Conservation (phyloP, 2,888 invertebrate genomes). For the Drosophila lutescens region DNA sequence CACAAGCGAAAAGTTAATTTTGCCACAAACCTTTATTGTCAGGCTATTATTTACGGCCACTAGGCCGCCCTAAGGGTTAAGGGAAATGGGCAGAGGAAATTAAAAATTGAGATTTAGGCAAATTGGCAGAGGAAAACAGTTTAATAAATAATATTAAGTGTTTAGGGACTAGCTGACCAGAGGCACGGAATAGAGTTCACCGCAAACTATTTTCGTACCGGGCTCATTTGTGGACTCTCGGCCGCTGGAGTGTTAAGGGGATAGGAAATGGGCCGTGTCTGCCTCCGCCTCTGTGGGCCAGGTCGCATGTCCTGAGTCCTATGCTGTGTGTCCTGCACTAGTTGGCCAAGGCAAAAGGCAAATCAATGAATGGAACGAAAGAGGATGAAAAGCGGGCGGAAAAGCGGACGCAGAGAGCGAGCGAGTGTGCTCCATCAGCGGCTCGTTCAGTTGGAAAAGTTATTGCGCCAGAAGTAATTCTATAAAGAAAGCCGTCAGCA, state of each 20-base stretch:
- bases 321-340: slow-evolving; percentile 26
- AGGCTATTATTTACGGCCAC: slow-evolving; percentile 12
- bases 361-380: slow-evolving; percentile 69
- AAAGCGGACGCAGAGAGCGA: slow-evolving; percentile 28
- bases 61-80: slow-evolving; percentile 1
- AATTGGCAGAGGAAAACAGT: slow-evolving; percentile 14
- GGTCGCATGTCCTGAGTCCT: slow-evolving; percentile 16
- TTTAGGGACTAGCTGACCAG: neutral
- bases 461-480: slow-evolving; percentile 79
- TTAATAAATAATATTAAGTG: slow-evolving; percentile 30
- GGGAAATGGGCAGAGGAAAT: slow-evolving; percentile 15
- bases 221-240: slow-evolving; percentile 28
- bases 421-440: slow-evolving; percentile 60
- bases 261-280: slow-evolving; percentile 23
- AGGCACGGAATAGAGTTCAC: slow-evolving; percentile 16
- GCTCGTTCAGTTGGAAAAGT: slow-evolving; percentile 73
- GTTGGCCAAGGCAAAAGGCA: slow-evolving; percentile 61
- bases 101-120: slow-evolving; percentile 26
- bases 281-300: slow-evolving; percentile 13
- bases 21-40: slow-evolving; percentile 9
- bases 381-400: slow-evolving; percentile 18
- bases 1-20: slow-evolving; percentile 1
- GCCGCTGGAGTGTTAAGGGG: slow-evolving; percentile 25
- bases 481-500: slow-evolving; percentile 66
- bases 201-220: slow-evolving; percentile 37